phyloP scores from a whole-genome alignment of 2,888 invertebrate genomes.

The Zelleria hepariella region DNA sequence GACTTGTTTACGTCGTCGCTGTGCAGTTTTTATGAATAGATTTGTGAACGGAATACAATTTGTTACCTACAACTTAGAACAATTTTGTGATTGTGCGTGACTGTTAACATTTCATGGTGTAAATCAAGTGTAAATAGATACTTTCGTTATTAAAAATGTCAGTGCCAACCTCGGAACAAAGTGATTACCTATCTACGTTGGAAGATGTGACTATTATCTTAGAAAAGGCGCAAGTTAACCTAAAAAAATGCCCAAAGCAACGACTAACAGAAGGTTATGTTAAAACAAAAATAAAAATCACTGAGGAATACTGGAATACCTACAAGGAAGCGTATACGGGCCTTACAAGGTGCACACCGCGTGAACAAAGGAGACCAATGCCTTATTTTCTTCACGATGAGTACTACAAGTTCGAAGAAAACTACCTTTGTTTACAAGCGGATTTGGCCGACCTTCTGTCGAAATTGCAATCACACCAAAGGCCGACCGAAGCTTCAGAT shows the following conservation, averaged over 20 bases:
- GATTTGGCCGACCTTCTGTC: constrained; percentile 8
- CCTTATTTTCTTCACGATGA: constrained; percentile 18
- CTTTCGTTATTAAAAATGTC: neutral
- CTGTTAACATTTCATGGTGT: neutral
- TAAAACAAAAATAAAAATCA: constrained; percentile 13
- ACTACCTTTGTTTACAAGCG: constrained; percentile 9
- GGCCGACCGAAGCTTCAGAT: neutral
- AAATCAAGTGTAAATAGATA: too few species aligned
- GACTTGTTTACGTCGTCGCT: neutral
- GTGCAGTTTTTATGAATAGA: neutral
- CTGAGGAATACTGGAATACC: constrained; percentile 17
- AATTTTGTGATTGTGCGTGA: neutral
- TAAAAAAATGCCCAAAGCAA: constrained; percentile 16
- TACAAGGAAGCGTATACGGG: constrained; percentile 12
- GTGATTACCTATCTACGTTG: constrained; percentile 4
- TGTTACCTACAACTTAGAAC: neutral
- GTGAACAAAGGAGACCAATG: constrained; percentile 9
- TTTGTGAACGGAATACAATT: neutral
- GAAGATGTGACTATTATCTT: constrained; percentile 15
- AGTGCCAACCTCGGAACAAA: neutral
- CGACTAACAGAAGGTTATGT: constrained; percentile 17
- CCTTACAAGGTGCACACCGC: constrained; percentile 4
- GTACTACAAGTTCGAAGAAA: constrained; percentile 14
- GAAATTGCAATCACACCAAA: neutral
- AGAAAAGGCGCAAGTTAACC: constrained; percentile 14